These are phyloP conservation scores for Ptychadena robeensis DNA, from an alignment of 2,797 vertebrate species.

Conservation along the genomic window DNA sequence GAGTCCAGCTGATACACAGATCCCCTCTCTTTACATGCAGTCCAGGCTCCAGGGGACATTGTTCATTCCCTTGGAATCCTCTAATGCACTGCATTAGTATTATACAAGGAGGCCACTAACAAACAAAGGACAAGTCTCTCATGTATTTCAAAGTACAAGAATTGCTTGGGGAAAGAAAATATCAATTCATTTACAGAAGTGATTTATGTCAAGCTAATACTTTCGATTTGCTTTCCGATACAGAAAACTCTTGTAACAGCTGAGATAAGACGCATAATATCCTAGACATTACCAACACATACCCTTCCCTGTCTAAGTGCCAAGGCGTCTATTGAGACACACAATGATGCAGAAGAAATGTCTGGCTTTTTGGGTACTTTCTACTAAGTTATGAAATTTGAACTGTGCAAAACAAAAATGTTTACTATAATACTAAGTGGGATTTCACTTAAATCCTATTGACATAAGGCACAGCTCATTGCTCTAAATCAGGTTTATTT, in stretches of 20 bases:
- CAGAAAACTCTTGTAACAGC: conserved; percentile 1
- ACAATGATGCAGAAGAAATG: not conserved
- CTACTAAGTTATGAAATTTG: not conserved
- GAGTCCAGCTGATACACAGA: conserved; percentile 57
- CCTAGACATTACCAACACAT: conserved; percentile 6
- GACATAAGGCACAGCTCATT: not conserved
- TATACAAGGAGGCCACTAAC: conserved; percentile 41
- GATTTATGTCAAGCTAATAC: conserved; percentile 35
- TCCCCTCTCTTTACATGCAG: conserved; percentile 53
- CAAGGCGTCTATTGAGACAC: not conserved
- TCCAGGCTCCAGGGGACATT: conserved; percentile 57
- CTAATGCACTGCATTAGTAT: conserved; percentile 61
- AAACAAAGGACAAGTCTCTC: conserved; percentile 43
- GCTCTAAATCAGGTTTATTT: too few species aligned
- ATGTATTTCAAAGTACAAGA: conserved; percentile 54
- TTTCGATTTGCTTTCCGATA: conserved; percentile 19
- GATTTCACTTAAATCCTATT: not conserved
- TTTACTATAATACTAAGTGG: not conserved
- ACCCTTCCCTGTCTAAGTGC: not conserved
- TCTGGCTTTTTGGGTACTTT: not conserved
- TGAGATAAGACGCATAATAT: conserved; percentile 4
- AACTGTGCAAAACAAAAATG: not conserved
- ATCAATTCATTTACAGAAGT: conserved; percentile 34
- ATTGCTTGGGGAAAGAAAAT: conserved; percentile 59
- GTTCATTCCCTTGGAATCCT: conserved; percentile 42